These are phyloP conservation scores for Torymus texanus DNA, from an alignment of 2,888 invertebrate species.

Conservation along the genomic window DNA sequence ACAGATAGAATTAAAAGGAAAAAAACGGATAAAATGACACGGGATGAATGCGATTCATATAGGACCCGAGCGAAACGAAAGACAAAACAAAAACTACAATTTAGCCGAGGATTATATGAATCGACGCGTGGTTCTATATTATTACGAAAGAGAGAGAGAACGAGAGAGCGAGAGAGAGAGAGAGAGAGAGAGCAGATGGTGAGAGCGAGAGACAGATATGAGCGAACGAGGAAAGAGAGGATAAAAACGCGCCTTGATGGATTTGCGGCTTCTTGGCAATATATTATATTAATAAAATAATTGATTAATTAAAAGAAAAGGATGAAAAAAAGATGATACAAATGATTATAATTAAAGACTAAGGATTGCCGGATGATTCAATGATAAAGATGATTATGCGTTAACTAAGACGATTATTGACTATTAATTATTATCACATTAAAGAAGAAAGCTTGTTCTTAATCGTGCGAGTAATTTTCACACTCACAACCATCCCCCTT, in stretches of 20 bases:
- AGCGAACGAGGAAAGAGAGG: slow-evolving; percentile 41
- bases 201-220: slow-evolving; percentile 30
- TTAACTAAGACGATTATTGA: slow-evolving; percentile 56
- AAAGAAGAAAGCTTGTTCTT: slow-evolving; percentile 58
- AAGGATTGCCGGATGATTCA: slow-evolving; percentile 58
- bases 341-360: slow-evolving; percentile 57
- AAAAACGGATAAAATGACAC: slow-evolving; percentile 21
- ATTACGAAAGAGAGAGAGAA: slow-evolving; percentile 6
- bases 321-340: no score
- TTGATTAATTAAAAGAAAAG: slow-evolving; percentile 51
- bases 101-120: slow-evolving; percentile 50
- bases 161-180: slow-evolving; percentile 4
- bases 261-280: slow-evolving; percentile 58
- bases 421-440: slow-evolving; percentile 58
- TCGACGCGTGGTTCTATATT: slow-evolving; percentile 37
- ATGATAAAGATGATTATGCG: slow-evolving; percentile 56
- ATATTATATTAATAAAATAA: slow-evolving; percentile 56
- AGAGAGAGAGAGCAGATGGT: slow-evolving; percentile 30
- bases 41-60: slow-evolving; percentile 54
- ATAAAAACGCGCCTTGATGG: slow-evolving; percentile 56
- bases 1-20: slow-evolving; percentile 15
- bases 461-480: slow-evolving; percentile 49
- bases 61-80: slow-evolving; percentile 4
- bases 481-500: background rate
- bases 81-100: no score